Base-by-base conservation (phyloP, 2,113 vertebrate genomes). In the Rhinoderma darwinii region DNA sequence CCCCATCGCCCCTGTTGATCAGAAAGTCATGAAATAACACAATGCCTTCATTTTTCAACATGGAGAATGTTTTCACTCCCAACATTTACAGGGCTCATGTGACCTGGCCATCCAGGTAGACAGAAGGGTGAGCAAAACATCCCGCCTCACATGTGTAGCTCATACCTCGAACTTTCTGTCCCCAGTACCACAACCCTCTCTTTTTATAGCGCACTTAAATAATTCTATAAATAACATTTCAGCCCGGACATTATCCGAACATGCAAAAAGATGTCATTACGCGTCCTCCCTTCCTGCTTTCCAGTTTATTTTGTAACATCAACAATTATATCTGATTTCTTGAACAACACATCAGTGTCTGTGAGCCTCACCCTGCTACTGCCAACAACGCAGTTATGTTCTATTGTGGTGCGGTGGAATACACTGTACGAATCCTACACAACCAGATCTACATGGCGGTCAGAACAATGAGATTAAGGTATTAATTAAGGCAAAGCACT, bases 221-320 rank as follows among this genome's bases (percentile, higher is more conserved):
- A 59, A 59, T 30, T 66, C 56, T 66, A 82, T 82, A 61, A 82
- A 82, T 82, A 82, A 41, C 7, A 41, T 20, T 18, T 43, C 25
- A 43, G 56, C 56, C 59, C 18, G 77, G 56, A 81, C 78, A 81
- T 27, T 39, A 11, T 59, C 35, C 51, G 27, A 27, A 43, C 5
- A 18, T 80, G 77, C 51, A 77, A 35, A 25, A 68, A 80, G 47
- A 17, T 82, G 84, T 82, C 54, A 59, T 63, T 66, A 61, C 32
- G 15, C 30, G 54, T 61, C 39, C 86, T 82, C 79, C 86, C 78
- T 87, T 82, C 78, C 68, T 82, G 68, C 70, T 75, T 63, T 82
- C 18, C 43, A 44, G 43, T 44, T 37, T 15, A 2, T 32, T 59
- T 59, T 76, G 83, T 73, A 86, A 76, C 15, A 37, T 50, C 27